phyloP scores from a whole-genome alignment of 2,797 vertebrate genomes.

The Halcyon badia region DNA sequence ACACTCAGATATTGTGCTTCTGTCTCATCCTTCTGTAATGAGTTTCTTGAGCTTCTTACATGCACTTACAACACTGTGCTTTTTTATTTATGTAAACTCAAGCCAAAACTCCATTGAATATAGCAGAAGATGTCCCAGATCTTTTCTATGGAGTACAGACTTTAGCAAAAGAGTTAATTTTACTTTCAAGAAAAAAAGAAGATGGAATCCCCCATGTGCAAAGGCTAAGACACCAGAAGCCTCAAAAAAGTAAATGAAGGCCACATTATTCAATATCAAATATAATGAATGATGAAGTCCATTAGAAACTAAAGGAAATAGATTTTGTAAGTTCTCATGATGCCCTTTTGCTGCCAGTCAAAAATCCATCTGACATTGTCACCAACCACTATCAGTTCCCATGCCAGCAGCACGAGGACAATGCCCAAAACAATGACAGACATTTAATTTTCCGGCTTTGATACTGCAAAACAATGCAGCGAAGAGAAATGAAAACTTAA shows the following conservation, averaged over 20 bases:
- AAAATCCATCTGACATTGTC: neutral
- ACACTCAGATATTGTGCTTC: neutral
- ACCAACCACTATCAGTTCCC: neutral
- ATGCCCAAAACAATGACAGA: slow-evolving; percentile 3
- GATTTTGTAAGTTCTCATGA: neutral
- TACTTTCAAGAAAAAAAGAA: neutral
- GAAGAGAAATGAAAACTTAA: slow-evolving; percentile 44
- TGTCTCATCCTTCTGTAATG: neutral
- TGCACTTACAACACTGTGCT: neutral
- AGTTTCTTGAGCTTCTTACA: neutral
- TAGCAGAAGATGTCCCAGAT: neutral
- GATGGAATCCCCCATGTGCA: rapidly evolving
- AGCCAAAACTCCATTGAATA: neutral
- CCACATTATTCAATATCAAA: neutral
- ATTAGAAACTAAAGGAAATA: neutral
- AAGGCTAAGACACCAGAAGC: neutral
- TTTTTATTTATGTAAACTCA: neutral
- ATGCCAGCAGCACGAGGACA: neutral
- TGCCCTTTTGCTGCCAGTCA: neutral
- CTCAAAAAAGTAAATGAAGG: neutral
- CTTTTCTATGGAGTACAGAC: neutral
- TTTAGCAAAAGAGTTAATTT: neutral
- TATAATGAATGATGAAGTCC: neutral
- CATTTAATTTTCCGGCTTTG: slow-evolving; percentile 33
- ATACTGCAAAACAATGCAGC: slow-evolving; percentile 26